Conservation (phyloP, 2,888 invertebrate genomes). For the Dynastes maya region DNA sequence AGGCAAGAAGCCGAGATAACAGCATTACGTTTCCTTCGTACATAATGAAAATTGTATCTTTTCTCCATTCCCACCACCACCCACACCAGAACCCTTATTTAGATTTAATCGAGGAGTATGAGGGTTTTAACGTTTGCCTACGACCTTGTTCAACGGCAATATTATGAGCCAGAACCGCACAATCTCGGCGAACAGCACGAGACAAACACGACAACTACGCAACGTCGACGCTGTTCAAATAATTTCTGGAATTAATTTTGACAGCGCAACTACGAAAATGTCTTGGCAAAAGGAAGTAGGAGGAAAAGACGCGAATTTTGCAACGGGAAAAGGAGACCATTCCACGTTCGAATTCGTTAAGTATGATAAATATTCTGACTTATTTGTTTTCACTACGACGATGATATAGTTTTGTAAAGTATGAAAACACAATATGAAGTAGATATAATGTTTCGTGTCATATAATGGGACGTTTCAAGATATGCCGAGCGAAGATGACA, state of each 20-base stretch:
- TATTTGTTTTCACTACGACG: neutral
- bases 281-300: neutral
- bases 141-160: neutral
- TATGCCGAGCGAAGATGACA: too few relatives aligned
- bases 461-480: too few relatives aligned
- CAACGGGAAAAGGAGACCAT: neutral
- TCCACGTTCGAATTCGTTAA: neutral
- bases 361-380: slow-evolving; percentile 8
- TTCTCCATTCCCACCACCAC: too few relatives aligned
- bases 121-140: too few relatives aligned
- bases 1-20: too few relatives aligned
- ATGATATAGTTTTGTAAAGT: neutral
- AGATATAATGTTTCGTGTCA: too few relatives aligned
- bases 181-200: neutral
- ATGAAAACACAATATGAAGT: too few relatives aligned
- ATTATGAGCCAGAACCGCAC: neutral
- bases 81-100: too few relatives aligned
- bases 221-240: slow-evolving; percentile 17
- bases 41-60: too few relatives aligned
- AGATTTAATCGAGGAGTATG: too few relatives aligned
- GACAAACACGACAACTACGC: slow-evolving; percentile 10
- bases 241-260: slow-evolving; percentile 32
- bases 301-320: neutral
- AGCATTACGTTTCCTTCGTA: too few relatives aligned
- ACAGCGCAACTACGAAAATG: neutral